Base-by-base conservation (phyloP, 2,888 invertebrate genomes). In the Epinotia brunnichana region DNA sequence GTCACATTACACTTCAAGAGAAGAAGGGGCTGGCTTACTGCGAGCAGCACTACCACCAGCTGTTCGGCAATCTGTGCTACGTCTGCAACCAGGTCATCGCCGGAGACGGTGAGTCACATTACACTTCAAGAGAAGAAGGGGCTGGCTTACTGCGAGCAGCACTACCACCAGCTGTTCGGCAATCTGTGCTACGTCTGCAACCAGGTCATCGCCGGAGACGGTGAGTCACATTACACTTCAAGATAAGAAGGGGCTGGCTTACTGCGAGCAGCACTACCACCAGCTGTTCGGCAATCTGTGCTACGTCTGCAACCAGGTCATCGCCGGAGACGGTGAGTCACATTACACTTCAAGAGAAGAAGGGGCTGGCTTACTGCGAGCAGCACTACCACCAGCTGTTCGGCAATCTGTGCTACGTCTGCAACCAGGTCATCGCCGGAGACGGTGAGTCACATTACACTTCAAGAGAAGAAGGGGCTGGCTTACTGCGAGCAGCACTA, bases 401-500 rank as follows among this genome's bases (percentile, higher is more conserved):
- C 91, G 99, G 99, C 48, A 99, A 99, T 93, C 95, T 99, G 74
- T 99, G 99, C 93, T 99, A 98, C 85, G 98, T 99, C 39, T 99
- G 99, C 94, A 99, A 99, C 93, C 98, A 98, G 94, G 99, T 99
- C 74, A 99, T 99, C 82, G 96, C 96, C 73, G 99, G 99, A 61
- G 99, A 99, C 94, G 98, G 99, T 99, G 94, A 94, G 95, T 89
- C 9, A 35, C 13, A 15, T 24, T 15, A n/a, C n/a, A n/a, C n/a
- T n/a, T n/a, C n/a, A n/a, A n/a, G 99, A 99, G 93, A 98, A 98
- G 93, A 99, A 99, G 83, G 99, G 99, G 0, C 92, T 99, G 79
- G 99, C 99, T 0, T 99, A 99, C 90, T 99, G 99, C 90, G 99
- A 99, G 92, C 98, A 97, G 75, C 99, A 99, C 89, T 99, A 99